Conservation (phyloP, 2,797 vertebrate genomes). For the Enteromius trimaculatus region DNA sequence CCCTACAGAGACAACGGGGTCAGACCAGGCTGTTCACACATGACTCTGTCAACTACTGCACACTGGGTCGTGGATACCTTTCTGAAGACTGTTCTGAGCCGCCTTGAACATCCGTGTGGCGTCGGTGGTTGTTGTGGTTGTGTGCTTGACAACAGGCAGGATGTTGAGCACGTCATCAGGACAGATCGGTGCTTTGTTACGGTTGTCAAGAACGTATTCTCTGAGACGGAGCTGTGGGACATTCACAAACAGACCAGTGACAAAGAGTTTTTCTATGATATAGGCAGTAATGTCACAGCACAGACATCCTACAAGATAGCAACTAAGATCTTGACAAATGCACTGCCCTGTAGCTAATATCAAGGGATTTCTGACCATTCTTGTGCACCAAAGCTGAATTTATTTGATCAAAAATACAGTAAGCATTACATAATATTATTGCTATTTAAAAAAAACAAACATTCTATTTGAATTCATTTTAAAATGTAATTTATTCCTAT, state of each 20-base stretch:
- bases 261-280: background rate
- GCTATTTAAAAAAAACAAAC: background rate
- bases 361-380: background rate
- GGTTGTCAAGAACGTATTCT: constrained; percentile 82
- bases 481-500: background rate
- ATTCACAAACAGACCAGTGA: constrained; percentile 26
- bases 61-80: constrained; percentile 67
- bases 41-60: background rate
- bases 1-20: constrained; percentile 65
- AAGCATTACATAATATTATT: background rate
- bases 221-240: constrained; percentile 77
- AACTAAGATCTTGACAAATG: too few relatives aligned
- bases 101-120: constrained; percentile 69
- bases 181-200: constrained; percentile 80
- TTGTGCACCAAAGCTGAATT: background rate
- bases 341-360: background rate
- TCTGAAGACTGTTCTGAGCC: constrained; percentile 76
- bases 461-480: background rate
- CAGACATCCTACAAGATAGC: background rate
- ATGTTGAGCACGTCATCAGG: constrained; percentile 84
- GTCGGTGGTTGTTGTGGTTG: constrained; percentile 72
- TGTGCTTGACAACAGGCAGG: constrained; percentile 81
- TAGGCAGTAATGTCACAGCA: background rate
- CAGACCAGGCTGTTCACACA: background rate
- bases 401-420: background rate